phyloP scores from a whole-genome alignment of 2,113 vertebrate species.

The Hemicordylus capensis region DNA sequence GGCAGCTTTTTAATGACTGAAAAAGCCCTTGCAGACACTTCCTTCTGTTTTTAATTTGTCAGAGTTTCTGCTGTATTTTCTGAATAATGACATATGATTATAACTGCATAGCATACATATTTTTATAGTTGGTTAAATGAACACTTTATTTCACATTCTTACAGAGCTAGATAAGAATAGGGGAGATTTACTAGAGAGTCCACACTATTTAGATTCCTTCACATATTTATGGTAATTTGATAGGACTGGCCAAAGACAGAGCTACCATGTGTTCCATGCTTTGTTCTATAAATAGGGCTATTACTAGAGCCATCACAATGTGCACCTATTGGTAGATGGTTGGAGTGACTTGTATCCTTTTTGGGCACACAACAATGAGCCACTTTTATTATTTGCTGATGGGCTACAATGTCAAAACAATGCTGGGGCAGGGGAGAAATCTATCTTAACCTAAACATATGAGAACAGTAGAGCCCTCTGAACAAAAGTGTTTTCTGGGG shows the following conservation, averaged over 20 bases:
- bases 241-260: conserved; percentile 69
- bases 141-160: conserved; percentile 80
- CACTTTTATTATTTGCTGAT: conserved; percentile 69
- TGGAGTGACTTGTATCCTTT: conserved; percentile 50
- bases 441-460: conserved; percentile 61
- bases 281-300: conserved; percentile 74
- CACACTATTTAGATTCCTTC: conserved; percentile 73
- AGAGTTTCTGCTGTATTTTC: conserved; percentile 83
- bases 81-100: conserved; percentile 85
- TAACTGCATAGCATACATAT: conserved; percentile 82
- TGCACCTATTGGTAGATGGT: conserved; percentile 47
- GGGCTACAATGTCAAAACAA: conserved; percentile 69
- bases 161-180: conserved; percentile 73
- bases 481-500: neutral
- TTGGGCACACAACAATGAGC: conserved; percentile 59
- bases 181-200: conserved; percentile 72
- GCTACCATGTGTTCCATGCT: conserved; percentile 68
- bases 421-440: conserved; percentile 51
- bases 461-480: conserved; percentile 39
- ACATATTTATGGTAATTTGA: conserved; percentile 79
- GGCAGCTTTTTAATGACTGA: conserved; percentile 80
- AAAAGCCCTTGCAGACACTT: conserved; percentile 82
- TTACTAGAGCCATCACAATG: conserved; percentile 64
- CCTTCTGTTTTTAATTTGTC: conserved; percentile 86
- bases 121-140: conserved; percentile 79